phyloP scores from a whole-genome alignment of 2,888 invertebrate species.

The Elmis aenea region DNA sequence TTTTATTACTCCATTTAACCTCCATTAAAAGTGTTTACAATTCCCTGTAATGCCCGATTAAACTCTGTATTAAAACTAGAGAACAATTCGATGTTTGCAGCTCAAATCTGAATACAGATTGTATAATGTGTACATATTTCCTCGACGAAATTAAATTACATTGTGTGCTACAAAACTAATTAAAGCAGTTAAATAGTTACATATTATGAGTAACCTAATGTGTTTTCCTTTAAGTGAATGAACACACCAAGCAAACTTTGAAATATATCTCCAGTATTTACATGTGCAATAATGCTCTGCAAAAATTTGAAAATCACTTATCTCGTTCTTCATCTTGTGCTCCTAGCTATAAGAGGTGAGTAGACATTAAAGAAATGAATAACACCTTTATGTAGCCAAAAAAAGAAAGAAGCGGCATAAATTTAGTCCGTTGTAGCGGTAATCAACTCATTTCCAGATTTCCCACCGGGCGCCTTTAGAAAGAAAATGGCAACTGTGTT shows the following conservation, averaged over 20 bases:
- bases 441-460: slow-evolving; percentile 32
- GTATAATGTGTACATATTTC: too few species aligned
- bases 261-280: too few species aligned
- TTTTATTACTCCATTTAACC: slow-evolving; percentile 32
- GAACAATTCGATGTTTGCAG: slow-evolving; percentile 3
- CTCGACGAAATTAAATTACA: too few species aligned
- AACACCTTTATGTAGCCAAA: slow-evolving; percentile 6
- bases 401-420: slow-evolving; percentile 22
- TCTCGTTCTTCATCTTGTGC: slow-evolving; percentile 16
- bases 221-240: too few species aligned
- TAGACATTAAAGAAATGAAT: slow-evolving; percentile 7
- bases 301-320: slow-evolving; percentile 13
- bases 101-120: too few species aligned
- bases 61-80: slow-evolving; percentile 13
- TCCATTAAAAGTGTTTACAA: slow-evolving; percentile 35
- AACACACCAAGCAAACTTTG: too few species aligned
- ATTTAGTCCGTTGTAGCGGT: slow-evolving; percentile 28
- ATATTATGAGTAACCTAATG: too few species aligned
- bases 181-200: too few species aligned
- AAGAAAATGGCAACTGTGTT: slow-evolving; percentile 13
- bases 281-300: too few species aligned
- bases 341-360: slow-evolving; percentile 18
- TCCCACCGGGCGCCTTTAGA: slow-evolving; percentile 24
- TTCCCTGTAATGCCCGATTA: slow-evolving; percentile 30
- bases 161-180: too few species aligned